These are phyloP conservation scores for Sceloporus undulatus DNA, from an alignment of 2,113 vertebrate species.

Conservation along the genomic window DNA sequence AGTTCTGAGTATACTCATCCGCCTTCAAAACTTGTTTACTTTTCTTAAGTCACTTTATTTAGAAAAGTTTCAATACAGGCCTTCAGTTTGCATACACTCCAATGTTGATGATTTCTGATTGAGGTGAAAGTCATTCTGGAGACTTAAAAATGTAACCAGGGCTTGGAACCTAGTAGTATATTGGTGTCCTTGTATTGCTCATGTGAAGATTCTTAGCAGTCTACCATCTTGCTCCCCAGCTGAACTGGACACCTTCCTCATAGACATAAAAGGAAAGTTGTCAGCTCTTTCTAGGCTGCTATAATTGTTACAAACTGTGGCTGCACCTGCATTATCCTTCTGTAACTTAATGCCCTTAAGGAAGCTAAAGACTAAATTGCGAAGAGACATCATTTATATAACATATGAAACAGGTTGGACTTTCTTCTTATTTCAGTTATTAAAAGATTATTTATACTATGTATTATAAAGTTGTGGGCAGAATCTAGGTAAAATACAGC, in stretches of 20 bases:
- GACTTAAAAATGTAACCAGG: conserved; percentile 66
- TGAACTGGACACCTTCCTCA: background rate
- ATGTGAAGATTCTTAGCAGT: background rate
- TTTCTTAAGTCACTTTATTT: conserved; percentile 59
- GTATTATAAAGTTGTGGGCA: background rate
- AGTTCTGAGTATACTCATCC: background rate
- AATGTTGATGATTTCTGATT: conserved; percentile 67
- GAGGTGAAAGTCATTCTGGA: conserved; percentile 72
- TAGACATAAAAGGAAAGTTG: background rate
- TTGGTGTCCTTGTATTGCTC: background rate
- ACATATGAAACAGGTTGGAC: background rate
- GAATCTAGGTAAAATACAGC: background rate
- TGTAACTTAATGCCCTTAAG: background rate
- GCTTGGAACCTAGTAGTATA: conserved; percentile 61
- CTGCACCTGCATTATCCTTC: background rate
- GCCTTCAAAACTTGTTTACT: conserved; percentile 50
- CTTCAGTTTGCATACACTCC: conserved; percentile 69
- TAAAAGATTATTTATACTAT: background rate
- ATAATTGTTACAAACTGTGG: background rate
- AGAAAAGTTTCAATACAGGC: conserved; percentile 59
- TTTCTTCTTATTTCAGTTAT: background rate
- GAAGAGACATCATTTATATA: background rate
- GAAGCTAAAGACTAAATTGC: background rate
- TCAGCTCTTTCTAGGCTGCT: background rate
- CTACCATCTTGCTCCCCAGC: background rate